Percentiles rank a stretch among this genome's conserved stretches.
Evolutionary conservation across 2,888 invertebrate species (phyloP).

Genomic region (Molanna angustata): DNA sequence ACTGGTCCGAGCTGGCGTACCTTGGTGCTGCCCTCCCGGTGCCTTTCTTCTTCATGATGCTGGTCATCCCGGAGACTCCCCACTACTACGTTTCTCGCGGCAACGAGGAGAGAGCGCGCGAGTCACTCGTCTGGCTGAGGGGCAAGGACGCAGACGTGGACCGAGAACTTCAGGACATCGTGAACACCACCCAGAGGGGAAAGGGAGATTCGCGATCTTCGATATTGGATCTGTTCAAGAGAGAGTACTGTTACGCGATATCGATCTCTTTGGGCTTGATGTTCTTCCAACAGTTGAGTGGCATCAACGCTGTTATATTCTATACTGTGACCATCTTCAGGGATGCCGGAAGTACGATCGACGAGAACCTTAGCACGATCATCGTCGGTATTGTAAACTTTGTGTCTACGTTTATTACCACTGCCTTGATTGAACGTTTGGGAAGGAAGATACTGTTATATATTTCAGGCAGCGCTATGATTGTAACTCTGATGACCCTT

Average conservation of each 20-base stretch:
- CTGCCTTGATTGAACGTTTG: constrained; percentile 80
- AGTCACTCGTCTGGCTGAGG: constrained; percentile 79
- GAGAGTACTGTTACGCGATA: constrained; percentile 72
- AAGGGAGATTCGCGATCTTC: constrained; percentile 56
- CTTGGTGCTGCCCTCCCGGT: constrained; percentile 74
- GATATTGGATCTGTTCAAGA: constrained; percentile 70
- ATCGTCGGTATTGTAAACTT: constrained; percentile 90
- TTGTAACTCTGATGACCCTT: constrained; percentile 65
- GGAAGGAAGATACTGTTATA: constrained; percentile 88
- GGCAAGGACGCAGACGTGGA: constrained; percentile 74
- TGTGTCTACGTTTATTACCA: constrained; percentile 82
- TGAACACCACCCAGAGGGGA: constrained; percentile 61
- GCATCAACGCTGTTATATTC: constrained; percentile 95
- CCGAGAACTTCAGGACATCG: constrained; percentile 72
- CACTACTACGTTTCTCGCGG: constrained; percentile 80
- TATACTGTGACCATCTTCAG: constrained; percentile 85
- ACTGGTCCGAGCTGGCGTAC: constrained; percentile 80
- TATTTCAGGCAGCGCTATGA: constrained; percentile 77
- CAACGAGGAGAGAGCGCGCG: constrained; percentile 66
- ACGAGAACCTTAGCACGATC: constrained; percentile 75
- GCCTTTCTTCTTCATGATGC: constrained; percentile 75
- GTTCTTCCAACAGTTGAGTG: constrained; percentile 94
- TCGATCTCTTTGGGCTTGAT: constrained; percentile 83
- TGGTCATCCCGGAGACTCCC: constrained; percentile 89
- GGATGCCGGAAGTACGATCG: constrained; percentile 76